Evolutionary conservation across 2,888 invertebrate species (phyloP), one percentile per base, ranked within the genome.

Genomic region (Spatulosminthurus flaviceps): DNA sequence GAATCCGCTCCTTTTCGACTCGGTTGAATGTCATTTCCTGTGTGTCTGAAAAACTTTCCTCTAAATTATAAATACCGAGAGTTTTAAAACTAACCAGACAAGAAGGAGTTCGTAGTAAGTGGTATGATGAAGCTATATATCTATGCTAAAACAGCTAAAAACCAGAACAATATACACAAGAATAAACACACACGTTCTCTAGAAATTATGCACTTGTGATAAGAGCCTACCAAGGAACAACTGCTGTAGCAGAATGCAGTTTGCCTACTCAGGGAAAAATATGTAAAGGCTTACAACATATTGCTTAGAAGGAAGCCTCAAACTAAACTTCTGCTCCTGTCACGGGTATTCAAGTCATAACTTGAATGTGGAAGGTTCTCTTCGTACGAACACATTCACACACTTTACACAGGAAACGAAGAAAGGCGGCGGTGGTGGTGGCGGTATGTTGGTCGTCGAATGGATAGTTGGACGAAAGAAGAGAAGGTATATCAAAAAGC

Each of bases 21-120:
- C 79, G 51, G 76, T 72, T 79, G 73, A 79, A 79, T 79, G 79
- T 77, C 79, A 79, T 79, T 79, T 79, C 79, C 79, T 76, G 79
- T n/a, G n/a, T n/a, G n/a, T 79, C 67, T 66, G 61, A 21, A 64
- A 64, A 24, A 64, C 64, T 64, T 64, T 64, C 64, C 24, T 24
- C 22, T 24, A 64, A 64, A 64, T 64, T 64, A 64, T 64, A 64
- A 64, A 64, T 64, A 64, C 64, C 24, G n/a, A 64, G 22, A 61
- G 61, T 64, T 64, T 64, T 64, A 4, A 64, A 64, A 64, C 64
- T 22, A 64, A 64, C 64, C 64, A 64, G 64, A 64, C n/a, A n/a
- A n/a, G n/a, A n/a, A n/a, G n/a, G 64, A 64, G 26, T 64, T 51
- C n/a, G n/a, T n/a, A n/a, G n/a, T n/a, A n/a, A n/a, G 51, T 13